Percentiles rank a stretch among this genome's conserved stretches.
Evolutionary conservation across 2,113 vertebrate species (phyloP).

Genomic region (Semicossyphus pulcher): DNA sequence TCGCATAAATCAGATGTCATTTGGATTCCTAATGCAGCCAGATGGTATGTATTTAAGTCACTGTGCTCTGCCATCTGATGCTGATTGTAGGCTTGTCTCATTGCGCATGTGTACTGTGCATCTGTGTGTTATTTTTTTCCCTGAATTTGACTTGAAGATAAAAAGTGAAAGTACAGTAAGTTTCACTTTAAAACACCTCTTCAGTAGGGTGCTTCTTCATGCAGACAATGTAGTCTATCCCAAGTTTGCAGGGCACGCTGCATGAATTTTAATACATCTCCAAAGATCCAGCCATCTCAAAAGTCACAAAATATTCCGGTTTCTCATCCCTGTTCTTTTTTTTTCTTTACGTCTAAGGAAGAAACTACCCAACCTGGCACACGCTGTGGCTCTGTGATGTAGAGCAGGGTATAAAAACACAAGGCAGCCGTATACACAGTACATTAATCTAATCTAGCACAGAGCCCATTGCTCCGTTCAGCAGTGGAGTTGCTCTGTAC

Average conservation of each 20-base stretch:
- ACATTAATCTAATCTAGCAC: slow-evolving; percentile 67
- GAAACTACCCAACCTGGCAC: slow-evolving; percentile 20
- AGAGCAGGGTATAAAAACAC: slow-evolving; percentile 55
- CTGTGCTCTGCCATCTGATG: slow-evolving; percentile 56
- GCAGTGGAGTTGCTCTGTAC: slow-evolving; percentile 45
- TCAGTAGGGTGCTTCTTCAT: slow-evolving; percentile 15
- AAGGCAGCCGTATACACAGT: slow-evolving; percentile 48
- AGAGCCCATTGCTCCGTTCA: slow-evolving; percentile 50
- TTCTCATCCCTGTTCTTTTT: slow-evolving; percentile 13
- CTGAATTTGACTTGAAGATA: slow-evolving; percentile 10
- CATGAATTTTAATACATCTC: slow-evolving; percentile 33
- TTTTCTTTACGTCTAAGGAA: neutral
- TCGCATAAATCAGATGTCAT: slow-evolving; percentile 64
- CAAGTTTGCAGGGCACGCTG: slow-evolving; percentile 8
- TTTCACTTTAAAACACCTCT: slow-evolving; percentile 40
- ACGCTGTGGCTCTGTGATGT: slow-evolving; percentile 48
- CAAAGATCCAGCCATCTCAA: slow-evolving; percentile 28
- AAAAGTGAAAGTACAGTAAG: slow-evolving; percentile 39
- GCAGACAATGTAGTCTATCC: slow-evolving; percentile 14
- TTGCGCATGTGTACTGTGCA: slow-evolving; percentile 22
- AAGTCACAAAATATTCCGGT: slow-evolving; percentile 36
- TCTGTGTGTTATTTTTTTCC: slow-evolving; percentile 3
- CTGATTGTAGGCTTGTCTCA: slow-evolving; percentile 41
- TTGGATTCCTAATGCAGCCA: slow-evolving; percentile 66
- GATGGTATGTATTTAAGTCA: slow-evolving; percentile 72